A percentile compares a stretch with the other conserved stretches of the same genome.
Conservation (phyloP, 2,888 invertebrate genomes). For the Marasmarcha lunaedactyla region DNA sequence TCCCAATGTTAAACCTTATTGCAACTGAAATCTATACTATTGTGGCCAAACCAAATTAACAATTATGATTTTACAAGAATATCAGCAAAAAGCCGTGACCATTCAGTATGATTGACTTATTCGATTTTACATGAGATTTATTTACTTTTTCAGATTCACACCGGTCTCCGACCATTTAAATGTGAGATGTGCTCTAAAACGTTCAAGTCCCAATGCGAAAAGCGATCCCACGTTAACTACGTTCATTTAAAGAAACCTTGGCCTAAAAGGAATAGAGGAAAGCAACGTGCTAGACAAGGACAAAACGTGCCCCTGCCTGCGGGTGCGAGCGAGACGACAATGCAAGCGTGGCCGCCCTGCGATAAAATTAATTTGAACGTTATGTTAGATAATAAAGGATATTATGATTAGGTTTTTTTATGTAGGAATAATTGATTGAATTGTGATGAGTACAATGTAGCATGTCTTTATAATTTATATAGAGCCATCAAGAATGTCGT, state of each 20-base stretch:
- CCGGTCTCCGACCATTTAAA: not conserved
- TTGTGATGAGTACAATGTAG: too few relatives aligned
- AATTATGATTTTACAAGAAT: too few relatives aligned
- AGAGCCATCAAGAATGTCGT: too few relatives aligned
- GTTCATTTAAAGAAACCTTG: slow-evolving; percentile 1
- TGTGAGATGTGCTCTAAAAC: not conserved
- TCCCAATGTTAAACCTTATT: too few relatives aligned
- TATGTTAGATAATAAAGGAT: slow-evolving; percentile 35
- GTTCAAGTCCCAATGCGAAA: not conserved
- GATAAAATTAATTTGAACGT: slow-evolving; percentile 34
- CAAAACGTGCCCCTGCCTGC: slow-evolving; percentile 5
- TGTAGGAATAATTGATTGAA: too few relatives aligned
- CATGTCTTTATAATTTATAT: too few relatives aligned
- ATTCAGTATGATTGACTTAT: not conserved
- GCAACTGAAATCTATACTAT: too few relatives aligned
- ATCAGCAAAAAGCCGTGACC: not conserved
- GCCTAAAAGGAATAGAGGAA: slow-evolving; percentile 4
- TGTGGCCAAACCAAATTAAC: too few relatives aligned
- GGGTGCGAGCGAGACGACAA: slow-evolving; percentile 29
- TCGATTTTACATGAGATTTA: not conserved
- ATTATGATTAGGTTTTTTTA: too few relatives aligned
- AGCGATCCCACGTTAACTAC: not conserved
- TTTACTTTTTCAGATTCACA: not conserved
- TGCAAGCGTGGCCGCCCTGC: slow-evolving; percentile 34
- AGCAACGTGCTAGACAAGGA: slow-evolving; percentile 5